Evolutionary conservation across 2,797 vertebrate species (phyloP), one percentile per base, ranked within the genome.

Genomic region (Tachyglossus aculeatus): DNA sequence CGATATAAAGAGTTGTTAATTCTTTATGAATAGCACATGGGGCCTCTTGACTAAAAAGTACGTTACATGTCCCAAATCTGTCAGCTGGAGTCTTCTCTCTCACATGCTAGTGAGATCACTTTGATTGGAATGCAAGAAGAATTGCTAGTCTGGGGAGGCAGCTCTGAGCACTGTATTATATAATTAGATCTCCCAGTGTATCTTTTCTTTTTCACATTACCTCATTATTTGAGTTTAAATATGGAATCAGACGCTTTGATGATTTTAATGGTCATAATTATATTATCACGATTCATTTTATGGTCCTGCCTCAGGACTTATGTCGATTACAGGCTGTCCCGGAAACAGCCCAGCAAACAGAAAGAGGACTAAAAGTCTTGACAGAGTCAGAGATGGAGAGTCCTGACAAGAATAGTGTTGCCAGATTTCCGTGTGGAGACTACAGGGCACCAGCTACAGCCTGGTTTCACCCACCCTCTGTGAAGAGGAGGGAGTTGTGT

Each of bases 271-370:
- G 80, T 94, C 40, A 21, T 91, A 47, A 88, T 95, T 61, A 80
- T 96, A 75, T 54, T 95, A 51, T 89, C 87, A 2, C 90, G 93
- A 38, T 91, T 94, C 74, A 13, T 96, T 54, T 59, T 96, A 52
- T 96, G 94, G 94, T 90, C 93, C 71, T 92, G 90, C 47, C 81
- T 96, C 3, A 92, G 91, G 29, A 48, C 88, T 77, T 83, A 92
- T 40, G 72, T 96, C 27, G 91, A 94, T 61, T 71, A 91, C 19
- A 93, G 90, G 70, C 37, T 92, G 75, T 85, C 93, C 24, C 88
- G 13, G 66, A 89, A 67, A 48, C 89, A 57, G 74, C 88, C 81
- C 18, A 67, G 38, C 31, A 66, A 52, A 36, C 84, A 69, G 74
- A 93, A 89, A 69, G 47, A 77, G n/a, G 71, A 81, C 65, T 93